Evolutionary conservation across 2,888 invertebrate species (phyloP), one percentile per base, ranked within the genome.

Genomic region (Torymus tubicola): DNA sequence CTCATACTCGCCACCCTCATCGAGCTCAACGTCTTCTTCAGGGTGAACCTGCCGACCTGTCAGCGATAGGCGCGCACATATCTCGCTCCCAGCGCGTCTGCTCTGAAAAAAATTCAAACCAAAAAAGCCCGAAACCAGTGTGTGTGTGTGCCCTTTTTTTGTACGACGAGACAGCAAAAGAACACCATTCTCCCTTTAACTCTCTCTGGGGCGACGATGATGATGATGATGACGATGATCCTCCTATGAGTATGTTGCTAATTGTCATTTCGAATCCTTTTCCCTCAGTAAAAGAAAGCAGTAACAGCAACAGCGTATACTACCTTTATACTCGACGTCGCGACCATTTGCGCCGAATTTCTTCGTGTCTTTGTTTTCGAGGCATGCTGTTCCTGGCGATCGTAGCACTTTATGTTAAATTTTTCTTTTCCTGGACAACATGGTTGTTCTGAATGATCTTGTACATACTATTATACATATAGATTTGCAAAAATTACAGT

Each of bases 21-120:
- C 88, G 98, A 98, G 92, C 93, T 97, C 87, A 98, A 98, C 91
- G 96, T 97, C 84, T 97, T 98, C 94, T 97, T 97, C 93, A 95
- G 94, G 87, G 96, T 97, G 86, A 97, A 97, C 92, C 93, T 96
- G 86, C 97, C 96, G 85, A 96, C 96, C 82, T 97, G 97, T 92
- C 67, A 71, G 21, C 80, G 76, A 70, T 77, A 81, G 77, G 71
- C 14, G 14, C 12, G 21, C 18, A 14, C 24, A 24, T 5, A 42
- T 65, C 24, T 8, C 42, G 42, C 42, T 42, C 42, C 42, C 42
- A 57, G 24, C 8, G 64, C 63, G 31, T 31, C 31, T 42, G 16
- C n/a, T 16, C 10, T 16, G 11, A 42, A 64, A 42, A 24, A 64
- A 42, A 64, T 42, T 42, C 64, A 64, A n/a, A 16, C 42, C 42